Base-by-base conservation (phyloP, 2,797 vertebrate species). In the Gastrophryne carolinensis region DNA sequence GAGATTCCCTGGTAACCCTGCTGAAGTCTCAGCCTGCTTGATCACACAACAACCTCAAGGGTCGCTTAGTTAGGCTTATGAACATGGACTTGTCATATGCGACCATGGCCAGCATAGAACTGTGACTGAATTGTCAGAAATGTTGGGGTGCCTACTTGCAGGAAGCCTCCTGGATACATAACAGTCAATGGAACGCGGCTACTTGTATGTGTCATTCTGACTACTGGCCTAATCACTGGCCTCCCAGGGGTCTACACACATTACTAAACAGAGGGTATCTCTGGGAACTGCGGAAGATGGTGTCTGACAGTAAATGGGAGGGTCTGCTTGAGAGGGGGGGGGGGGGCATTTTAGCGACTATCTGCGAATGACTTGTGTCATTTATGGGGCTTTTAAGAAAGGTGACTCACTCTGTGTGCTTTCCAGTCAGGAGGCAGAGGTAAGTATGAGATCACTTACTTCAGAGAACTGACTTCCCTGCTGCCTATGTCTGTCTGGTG, bases 391-490 rank as follows among this genome's bases (percentile, higher is more conserved):
- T 60, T 47, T 61, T 61, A 50, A 50, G 27, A 60, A 19, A 44
- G 5, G 29, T 72, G 56, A 52, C 41, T 26, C 56, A 50, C 35
- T 15, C 39, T 26, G 23, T 10, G 6, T 30, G 24, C 44, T 26
- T 64, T 5, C n/a, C 27, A 29, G 39, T 44, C 12, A 47, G 37
- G 29, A 49, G 62, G 62, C 32, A 50, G 11, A 2, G 19, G 30
- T 66, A 24, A 37, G 24, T 19, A 69, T 70, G 37, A 70, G 35
- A 70, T 70, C 52, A 70, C 19, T 35, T 58, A 21, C 10, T 15
- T 39, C 5, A n/a, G n/a, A n/a, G n/a, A n/a, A n/a, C n/a, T n/a
- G n/a, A n/a, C n/a, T n/a, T n/a, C n/a, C n/a, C n/a, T n/a, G n/a
- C n/a, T n/a, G n/a, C n/a, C n/a, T n/a, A n/a, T n/a, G n/a, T n/a